Base-by-base conservation (phyloP, 2,797 vertebrate genomes). In the Anguilla obscura region DNA sequence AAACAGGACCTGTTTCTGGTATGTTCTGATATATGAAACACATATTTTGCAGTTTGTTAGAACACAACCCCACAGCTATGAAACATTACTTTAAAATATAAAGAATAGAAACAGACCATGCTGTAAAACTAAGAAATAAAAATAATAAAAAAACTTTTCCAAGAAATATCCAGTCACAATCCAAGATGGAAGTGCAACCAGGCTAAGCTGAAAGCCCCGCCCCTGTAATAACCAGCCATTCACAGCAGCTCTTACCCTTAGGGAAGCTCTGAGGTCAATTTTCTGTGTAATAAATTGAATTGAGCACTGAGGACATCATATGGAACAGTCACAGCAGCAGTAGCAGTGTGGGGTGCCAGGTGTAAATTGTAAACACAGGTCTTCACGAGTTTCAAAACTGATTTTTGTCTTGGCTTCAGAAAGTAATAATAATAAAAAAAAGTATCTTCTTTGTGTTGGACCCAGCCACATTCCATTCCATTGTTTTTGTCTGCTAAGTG, bases 401-500 rank as follows among this genome's bases (percentile, higher is more conserved):
- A 69, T 69, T 88, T 88, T 84, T 84, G 63, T 85, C 69, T 83
- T 48, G 63, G 63, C 87, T 85, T 69, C 82, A 56, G 69, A 88
- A 56, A 48, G 33, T 85, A 71, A 88, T 85, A 69, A 45, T 45
- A 4, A 45, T 3, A 40, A 45, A 45, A 85, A 84, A 56, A 84
- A 74, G 83, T 85, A 66, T 88, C 82, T 74, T 83, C 8, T 74
- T 69, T 87, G 63, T 45, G 40, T 82, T 66, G 18, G 82, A 27
- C 12, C 82, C 45, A 69, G 48, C 60, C 48, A 33, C 21, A 21
- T 84, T 87, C 83, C 40, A 84, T 60, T 30, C 40, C 27, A 63
- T n/a, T 69, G 79, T 84, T 16, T 40, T 66, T 45, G 50, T 69
- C 21, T 63, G 69, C 52, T 9, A 48, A 63, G 58, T 52, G 60